Evolutionary conservation across 2,888 invertebrate genomes (phyloP).

Genomic region (Parthenolecanium corni): DNA sequence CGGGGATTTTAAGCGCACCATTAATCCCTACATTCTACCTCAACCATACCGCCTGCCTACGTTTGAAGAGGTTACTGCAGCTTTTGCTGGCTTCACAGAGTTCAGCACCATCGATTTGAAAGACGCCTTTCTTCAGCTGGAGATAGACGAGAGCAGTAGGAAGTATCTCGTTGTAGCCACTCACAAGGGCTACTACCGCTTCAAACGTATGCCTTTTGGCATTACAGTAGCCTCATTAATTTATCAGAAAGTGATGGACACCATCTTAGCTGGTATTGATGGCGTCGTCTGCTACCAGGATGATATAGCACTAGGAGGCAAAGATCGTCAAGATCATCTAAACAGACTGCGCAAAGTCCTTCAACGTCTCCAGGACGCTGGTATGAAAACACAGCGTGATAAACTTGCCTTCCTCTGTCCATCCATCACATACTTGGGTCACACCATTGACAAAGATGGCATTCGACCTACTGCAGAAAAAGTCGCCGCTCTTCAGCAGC

Average conservation of each 20-base stretch:
- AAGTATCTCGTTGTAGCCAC: background rate
- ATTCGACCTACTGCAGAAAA: background rate
- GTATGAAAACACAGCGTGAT: background rate
- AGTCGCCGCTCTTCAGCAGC: background rate
- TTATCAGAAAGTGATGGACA: conserved; percentile 36
- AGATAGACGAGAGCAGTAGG: background rate
- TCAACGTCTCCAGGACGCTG: background rate
- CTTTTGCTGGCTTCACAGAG: background rate
- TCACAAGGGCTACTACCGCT: background rate
- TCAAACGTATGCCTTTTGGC: conserved; percentile 35
- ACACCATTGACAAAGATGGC: background rate
- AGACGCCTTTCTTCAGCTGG: background rate
- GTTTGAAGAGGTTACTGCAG: background rate
- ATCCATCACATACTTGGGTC: conserved; percentile 4
- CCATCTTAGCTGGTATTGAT: conserved; percentile 33
- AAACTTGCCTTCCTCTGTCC: background rate
- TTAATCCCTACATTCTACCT: background rate
- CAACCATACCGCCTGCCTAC: background rate
- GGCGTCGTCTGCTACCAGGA: conserved; percentile 36
- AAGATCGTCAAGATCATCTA: background rate
- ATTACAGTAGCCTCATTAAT: conserved; percentile 35
- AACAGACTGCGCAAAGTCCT: background rate
- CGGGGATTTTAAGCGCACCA: conserved; percentile 21
- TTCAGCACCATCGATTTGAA: conserved; percentile 2
- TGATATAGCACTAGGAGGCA: conserved; percentile 32